Conservation (phyloP, 2,797 vertebrate genomes). For the Benthosema pterotum region DNA sequence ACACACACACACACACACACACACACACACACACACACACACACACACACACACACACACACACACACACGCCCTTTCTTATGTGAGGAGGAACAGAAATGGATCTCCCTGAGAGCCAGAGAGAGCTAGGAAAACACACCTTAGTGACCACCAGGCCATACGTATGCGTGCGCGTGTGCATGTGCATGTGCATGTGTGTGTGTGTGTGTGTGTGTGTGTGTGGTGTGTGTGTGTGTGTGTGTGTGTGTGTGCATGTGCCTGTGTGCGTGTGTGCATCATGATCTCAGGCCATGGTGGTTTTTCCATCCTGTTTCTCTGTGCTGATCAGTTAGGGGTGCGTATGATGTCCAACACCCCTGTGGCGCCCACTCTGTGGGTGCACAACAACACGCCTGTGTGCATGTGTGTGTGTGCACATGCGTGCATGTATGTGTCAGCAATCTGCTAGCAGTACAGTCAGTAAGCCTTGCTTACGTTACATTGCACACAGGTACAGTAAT, state of each 20-base stretch:
- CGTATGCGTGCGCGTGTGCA: background rate
- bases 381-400: constrained; percentile 15
- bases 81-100: constrained; percentile 63
- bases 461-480: too few species aligned
- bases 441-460: too few species aligned
- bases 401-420: constrained; percentile 3
- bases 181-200: background rate
- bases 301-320: constrained; percentile 60
- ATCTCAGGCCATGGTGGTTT: constrained; percentile 34
- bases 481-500: too few species aligned
- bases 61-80: constrained; percentile 8
- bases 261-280: constrained; percentile 12
- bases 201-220: constrained; percentile 30
- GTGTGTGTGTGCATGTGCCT: constrained; percentile 33
- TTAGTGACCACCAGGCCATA: constrained; percentile 52
- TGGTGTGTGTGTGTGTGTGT: constrained; percentile 28
- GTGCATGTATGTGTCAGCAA: constrained; percentile 9
- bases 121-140: constrained; percentile 53
- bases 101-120: constrained; percentile 59
- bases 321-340: constrained; percentile 59
- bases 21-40: constrained; percentile 1
- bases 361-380: background rate
- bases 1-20: too few species aligned
- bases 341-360: constrained; percentile 57
- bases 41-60: too few species aligned